Evolutionary conservation across 2,797 vertebrate species (phyloP).

Genomic region (Peromyscus attwateri): DNA sequence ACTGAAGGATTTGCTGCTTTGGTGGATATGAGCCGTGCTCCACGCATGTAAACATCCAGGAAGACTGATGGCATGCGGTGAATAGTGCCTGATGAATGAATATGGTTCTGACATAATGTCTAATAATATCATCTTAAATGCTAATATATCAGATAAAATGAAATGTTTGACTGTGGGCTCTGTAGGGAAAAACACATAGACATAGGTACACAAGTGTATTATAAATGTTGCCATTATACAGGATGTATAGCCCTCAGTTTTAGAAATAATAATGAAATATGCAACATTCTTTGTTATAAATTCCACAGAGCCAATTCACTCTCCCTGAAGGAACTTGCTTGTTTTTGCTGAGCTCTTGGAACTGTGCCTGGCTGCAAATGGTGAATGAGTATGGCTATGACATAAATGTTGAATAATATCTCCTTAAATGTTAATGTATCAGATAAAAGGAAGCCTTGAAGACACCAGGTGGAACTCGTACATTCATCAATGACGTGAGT

Average conservation of each 20-base stretch:
- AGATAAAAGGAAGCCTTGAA: not conserved
- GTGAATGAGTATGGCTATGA: not conserved
- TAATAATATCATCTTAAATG: not conserved
- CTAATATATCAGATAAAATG: not conserved
- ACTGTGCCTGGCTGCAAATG: not conserved
- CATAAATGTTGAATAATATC: not conserved
- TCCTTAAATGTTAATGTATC: not conserved
- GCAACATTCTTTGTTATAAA: not conserved
- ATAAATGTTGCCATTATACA: not conserved
- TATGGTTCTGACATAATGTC: not conserved
- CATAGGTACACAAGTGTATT: not conserved
- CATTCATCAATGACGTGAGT: not conserved
- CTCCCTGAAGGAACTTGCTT: constrained; percentile 5
- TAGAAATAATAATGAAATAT: constrained; percentile 16
- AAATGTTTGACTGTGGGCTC: not conserved
- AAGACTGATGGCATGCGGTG: not conserved
- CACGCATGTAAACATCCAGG: not conserved
- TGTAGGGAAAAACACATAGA: not conserved
- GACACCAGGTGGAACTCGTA: not conserved
- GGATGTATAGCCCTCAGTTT: not conserved
- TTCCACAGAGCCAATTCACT: not conserved
- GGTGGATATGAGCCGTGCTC: not conserved
- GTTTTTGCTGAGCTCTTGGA: constrained; percentile 52
- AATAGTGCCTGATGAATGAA: not conserved
- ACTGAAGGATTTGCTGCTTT: not conserved